phyloP scores from a whole-genome alignment of 2,888 invertebrate species.

The Quadriops clusia region DNA sequence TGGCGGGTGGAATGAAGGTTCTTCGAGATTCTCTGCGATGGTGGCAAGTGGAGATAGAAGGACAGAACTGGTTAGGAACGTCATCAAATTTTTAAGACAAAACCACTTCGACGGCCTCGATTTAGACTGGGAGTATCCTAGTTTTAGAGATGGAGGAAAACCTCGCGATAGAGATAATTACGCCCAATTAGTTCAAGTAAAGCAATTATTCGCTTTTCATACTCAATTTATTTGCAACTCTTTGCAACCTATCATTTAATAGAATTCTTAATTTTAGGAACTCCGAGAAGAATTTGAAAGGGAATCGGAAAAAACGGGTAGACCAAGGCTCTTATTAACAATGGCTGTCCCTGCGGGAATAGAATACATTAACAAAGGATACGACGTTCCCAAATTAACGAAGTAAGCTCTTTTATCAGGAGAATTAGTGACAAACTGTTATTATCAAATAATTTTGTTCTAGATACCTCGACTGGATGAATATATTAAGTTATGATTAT shows the following conservation, averaged over 20 bases:
- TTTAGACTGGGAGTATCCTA: constrained; percentile 85
- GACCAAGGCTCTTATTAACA: constrained; percentile 66
- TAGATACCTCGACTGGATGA: constrained; percentile 84
- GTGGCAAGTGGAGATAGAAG: constrained; percentile 67
- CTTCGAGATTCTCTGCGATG: constrained; percentile 75
- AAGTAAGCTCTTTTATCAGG: constrained; percentile 40
- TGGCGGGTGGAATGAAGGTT: constrained; percentile 91
- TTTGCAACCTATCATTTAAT: neutral
- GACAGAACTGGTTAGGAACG: constrained; percentile 71
- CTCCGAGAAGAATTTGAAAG: constrained; percentile 79
- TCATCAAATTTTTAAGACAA: constrained; percentile 75
- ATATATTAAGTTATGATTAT: constrained; percentile 83
- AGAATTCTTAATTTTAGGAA: constrained; percentile 43
- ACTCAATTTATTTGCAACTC: neutral
- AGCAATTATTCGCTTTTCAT: constrained; percentile 6
- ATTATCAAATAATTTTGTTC: constrained; percentile 11
- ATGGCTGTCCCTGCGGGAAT: constrained; percentile 93
- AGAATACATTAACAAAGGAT: constrained; percentile 87
- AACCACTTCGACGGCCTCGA: constrained; percentile 91
- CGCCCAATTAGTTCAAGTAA: constrained; percentile 68
- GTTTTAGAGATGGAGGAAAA: constrained; percentile 68
- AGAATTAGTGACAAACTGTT: neutral
- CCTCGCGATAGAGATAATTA: constrained; percentile 79
- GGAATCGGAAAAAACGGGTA: constrained; percentile 73
- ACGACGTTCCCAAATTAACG: constrained; percentile 77